A percentile compares a stretch with the other conserved stretches of the same genome.
These are phyloP conservation scores for Gallinago nigripennis DNA, from an alignment of 2,797 vertebrate species.

Conservation along the genomic window DNA sequence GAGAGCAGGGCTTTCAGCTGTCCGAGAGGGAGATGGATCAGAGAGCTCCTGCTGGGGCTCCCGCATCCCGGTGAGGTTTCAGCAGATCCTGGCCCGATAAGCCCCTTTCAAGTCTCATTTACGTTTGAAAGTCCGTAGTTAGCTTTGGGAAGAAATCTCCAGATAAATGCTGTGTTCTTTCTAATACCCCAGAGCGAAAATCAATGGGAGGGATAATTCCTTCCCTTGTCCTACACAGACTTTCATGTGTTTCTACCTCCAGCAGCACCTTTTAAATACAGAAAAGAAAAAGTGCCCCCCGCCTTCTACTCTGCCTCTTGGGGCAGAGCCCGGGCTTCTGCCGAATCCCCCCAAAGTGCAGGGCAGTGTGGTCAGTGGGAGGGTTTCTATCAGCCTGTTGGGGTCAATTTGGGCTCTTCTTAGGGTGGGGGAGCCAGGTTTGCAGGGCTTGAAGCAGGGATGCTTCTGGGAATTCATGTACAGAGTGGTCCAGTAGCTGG, in stretches of 20 bases:
- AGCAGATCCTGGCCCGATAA: constrained; percentile 90
- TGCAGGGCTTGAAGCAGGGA: neutral
- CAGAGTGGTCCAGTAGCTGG: neutral
- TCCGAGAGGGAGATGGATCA: neutral
- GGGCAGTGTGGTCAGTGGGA: fast-evolving
- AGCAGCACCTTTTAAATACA: constrained; percentile 54
- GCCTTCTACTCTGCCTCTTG: neutral
- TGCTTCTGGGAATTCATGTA: neutral
- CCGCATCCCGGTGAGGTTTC: constrained; percentile 44
- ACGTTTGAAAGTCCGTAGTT: constrained; percentile 90
- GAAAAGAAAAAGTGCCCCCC: neutral
- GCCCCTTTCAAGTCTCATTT: constrained; percentile 91
- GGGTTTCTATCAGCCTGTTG: neutral
- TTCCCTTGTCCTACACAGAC: constrained; percentile 85
- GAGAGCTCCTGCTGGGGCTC: neutral
- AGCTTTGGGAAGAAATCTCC: constrained; percentile 87
- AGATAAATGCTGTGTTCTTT: constrained; percentile 93
- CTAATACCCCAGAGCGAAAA: constrained; percentile 97
- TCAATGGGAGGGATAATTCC: constrained; percentile 96
- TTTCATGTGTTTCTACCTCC: constrained; percentile 72
- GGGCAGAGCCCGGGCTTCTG: neutral
- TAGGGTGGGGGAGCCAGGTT: neutral
- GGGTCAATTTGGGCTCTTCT: fast-evolving
- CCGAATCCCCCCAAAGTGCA: fast-evolving
- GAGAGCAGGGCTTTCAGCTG: neutral